Evolutionary conservation across 2,888 invertebrate species (phyloP).

Genomic region (Agrenia bidenticulata): DNA sequence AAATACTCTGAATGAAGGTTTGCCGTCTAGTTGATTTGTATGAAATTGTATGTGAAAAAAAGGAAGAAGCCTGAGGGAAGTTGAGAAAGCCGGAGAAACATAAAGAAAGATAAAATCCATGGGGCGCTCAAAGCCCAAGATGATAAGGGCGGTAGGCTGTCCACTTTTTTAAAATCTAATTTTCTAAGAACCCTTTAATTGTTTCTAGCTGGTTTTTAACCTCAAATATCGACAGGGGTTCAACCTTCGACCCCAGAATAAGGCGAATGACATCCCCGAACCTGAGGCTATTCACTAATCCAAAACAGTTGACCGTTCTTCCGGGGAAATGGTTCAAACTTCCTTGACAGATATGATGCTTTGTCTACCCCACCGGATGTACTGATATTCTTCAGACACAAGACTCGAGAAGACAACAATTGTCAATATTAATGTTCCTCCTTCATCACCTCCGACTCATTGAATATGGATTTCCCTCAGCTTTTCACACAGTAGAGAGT

Average conservation of each 20-base stretch:
- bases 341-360: constrained; percentile 16
- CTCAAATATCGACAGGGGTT: constrained; percentile 24
- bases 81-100: constrained; percentile 30
- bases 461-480: no score
- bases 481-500: no score
- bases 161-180: constrained; percentile 33
- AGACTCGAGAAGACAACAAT: no score
- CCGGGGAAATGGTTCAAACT: constrained; percentile 20
- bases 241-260: constrained; percentile 16
- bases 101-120: constrained; percentile 44
- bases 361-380: constrained; percentile 2
- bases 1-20: no score
- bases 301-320: neutral
- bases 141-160: constrained; percentile 37
- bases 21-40: no score
- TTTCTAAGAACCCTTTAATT: constrained; percentile 26
- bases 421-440: no score
- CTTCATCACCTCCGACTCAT: no score
- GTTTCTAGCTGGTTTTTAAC: constrained; percentile 39
- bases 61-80: constrained; percentile 13
- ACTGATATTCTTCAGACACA: no score
- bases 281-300: neutral
- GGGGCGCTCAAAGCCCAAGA: constrained; percentile 42
- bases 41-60: no score
- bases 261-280: neutral